These are phyloP conservation scores for Toxostoma redivivum DNA, from an alignment of 2,113 vertebrate species.

Conservation along the genomic window DNA sequence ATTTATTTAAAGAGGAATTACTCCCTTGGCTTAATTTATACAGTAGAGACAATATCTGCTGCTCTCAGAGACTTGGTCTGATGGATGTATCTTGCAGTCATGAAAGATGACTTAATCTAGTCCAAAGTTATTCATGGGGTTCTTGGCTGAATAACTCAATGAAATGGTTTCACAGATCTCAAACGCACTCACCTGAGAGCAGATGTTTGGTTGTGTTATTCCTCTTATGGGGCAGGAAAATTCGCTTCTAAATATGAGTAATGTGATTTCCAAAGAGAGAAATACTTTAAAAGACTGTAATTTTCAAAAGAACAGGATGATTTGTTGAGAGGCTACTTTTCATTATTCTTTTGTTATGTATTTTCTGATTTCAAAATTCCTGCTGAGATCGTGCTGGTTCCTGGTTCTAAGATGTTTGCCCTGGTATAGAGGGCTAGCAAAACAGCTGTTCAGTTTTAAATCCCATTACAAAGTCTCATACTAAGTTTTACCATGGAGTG, in stretches of 20 bases:
- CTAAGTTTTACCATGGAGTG: not conserved
- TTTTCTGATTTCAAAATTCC: not conserved
- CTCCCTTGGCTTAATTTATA: not conserved
- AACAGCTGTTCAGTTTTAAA: not conserved
- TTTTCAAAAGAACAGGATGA: not conserved
- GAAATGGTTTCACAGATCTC: not conserved
- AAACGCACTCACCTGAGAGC: not conserved
- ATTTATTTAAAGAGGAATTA: conserved; percentile 15
- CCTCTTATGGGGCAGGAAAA: not conserved
- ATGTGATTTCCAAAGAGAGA: not conserved
- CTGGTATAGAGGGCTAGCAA: not conserved
- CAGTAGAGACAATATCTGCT: not conserved
- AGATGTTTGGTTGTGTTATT: not conserved
- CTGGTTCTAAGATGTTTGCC: not conserved
- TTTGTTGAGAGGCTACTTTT: not conserved
- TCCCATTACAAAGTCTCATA: not conserved
- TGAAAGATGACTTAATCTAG: conserved; percentile 1
- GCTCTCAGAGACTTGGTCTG: not conserved
- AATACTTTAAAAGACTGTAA: not conserved
- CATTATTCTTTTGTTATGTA: not conserved
- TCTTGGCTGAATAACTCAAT: not conserved
- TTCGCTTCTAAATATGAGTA: not conserved
- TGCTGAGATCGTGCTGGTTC: not conserved
- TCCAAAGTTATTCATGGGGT: not conserved
- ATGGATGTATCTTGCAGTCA: not conserved